Evolutionary conservation across 2,113 vertebrate genomes (phyloP), one percentile per base, ranked within the genome.

Genomic region (Nannobrachium achirus): DNA sequence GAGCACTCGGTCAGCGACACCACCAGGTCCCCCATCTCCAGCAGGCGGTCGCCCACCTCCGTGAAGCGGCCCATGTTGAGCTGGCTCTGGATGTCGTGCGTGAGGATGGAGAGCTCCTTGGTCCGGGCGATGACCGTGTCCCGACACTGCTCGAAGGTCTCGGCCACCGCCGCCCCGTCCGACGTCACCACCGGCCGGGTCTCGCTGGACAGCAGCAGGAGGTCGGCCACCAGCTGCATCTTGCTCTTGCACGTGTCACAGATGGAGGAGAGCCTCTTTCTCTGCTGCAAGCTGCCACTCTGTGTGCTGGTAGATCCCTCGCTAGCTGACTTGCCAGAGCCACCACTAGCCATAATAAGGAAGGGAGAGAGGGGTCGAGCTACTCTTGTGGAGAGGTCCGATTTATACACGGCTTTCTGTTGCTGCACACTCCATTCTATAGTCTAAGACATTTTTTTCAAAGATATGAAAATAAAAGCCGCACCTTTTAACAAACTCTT

Each of bases 151-250:
- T 99, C 97, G 2, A 99, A 99, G 59, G 96, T 98, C 90, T 98
- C 96, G 0, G 94, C 94, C 69, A 94, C 89, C 0, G 92, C 88
- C 50, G 92, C 78, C 2, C 96, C 96, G 40, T 98, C 98, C 0
- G 90, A 85, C 10, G 92, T 94, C 81, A 91, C 65, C 71, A 99
- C 96, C 0, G 98, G 98, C 79, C 98, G 88, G 42, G 95, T 96
- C 92, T 99, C 98, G 8, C 98, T 98, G 68, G 95, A 96, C 88
- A 99, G 90, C 89, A 99, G 93, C 0, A 99, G 96, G 69, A 99
- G 93, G 87, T 99, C 98, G 0, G 98, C 98, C 90, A 98, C 98
- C 92, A 99, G 94, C 94, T 99, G 98, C 96, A 99, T 98, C 91
- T 96, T 97, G 91, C 91, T 91, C 86, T 99, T 98, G 89, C 97